Evolutionary conservation across 1,140 invertebrate species (phyloP).

Genomic region (Bombus ignitus): DNA sequence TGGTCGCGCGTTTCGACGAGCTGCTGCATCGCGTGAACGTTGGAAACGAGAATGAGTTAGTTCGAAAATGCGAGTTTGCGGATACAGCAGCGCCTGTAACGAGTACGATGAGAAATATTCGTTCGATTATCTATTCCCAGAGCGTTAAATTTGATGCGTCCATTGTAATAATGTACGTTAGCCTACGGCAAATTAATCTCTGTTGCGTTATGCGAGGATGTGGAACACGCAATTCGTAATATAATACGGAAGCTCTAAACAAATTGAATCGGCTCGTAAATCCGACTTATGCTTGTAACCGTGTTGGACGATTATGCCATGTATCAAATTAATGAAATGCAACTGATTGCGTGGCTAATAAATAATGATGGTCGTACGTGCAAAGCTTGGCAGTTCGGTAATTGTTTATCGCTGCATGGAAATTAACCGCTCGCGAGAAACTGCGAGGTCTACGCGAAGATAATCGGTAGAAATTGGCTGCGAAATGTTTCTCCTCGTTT

Average conservation of each 20-base stretch:
- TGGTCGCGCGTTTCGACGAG: no score
- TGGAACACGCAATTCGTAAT: background rate
- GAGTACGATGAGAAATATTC: no score
- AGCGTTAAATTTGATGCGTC: background rate
- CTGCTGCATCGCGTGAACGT: no score
- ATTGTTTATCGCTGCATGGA: background rate
- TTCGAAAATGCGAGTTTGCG: no score
- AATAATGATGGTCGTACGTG: background rate
- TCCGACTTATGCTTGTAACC: background rate
- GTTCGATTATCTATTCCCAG: background rate
- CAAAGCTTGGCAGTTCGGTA: background rate
- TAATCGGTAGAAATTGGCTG: background rate
- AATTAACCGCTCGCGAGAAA: background rate
- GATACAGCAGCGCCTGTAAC: no score
- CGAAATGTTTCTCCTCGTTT: background rate
- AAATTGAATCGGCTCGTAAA: constrained; percentile 18
- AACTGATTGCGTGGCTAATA: background rate
- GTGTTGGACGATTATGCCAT: background rate
- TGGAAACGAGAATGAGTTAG: no score
- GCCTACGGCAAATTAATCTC: background rate
- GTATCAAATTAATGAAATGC: constrained; percentile 16
- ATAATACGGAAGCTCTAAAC: constrained; percentile 13
- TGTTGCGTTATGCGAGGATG: background rate
- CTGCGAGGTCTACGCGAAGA: background rate
- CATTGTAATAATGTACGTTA: background rate